Percentiles rank a stretch among this genome's conserved stretches.
Conservation (phyloP, 2,113 vertebrate species). For the Phaethornis superciliosus region DNA sequence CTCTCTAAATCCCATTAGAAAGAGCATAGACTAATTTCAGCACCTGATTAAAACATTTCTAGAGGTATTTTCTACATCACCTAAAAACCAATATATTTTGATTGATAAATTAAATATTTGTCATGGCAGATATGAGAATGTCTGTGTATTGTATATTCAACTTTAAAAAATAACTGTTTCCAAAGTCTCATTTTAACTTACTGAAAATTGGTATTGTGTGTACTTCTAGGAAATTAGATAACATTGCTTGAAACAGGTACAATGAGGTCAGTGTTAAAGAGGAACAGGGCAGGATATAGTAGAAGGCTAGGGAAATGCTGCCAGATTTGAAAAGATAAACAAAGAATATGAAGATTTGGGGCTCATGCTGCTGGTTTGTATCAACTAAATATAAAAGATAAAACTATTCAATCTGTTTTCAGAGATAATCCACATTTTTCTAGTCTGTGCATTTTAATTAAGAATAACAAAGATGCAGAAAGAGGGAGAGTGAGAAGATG, state of each 20-base stretch:
- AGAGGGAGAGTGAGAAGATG: not conserved
- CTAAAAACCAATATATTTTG: not conserved
- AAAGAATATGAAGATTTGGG: not conserved
- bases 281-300: not conserved
- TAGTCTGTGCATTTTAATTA: not conserved
- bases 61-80: not conserved
- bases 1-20: not conserved
- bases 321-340: not conserved
- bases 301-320: not conserved
- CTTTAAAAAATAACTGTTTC: not conserved
- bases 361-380: fast-evolving
- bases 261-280: not conserved
- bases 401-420: not conserved
- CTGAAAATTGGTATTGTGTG: not conserved
- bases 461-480: not conserved
- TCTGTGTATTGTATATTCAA: not conserved
- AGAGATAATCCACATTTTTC: not conserved
- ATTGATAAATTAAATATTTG: not conserved
- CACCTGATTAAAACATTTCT: not conserved
- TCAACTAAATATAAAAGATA: not conserved
- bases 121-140: not conserved
- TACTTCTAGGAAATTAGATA: not conserved
- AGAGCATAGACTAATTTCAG: not conserved
- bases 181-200: not conserved
- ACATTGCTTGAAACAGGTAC: not conserved